A percentile compares a stretch with the other conserved stretches of the same genome.
Conservation (phyloP, 2,797 vertebrate genomes). For the Garrulus glandarius region DNA sequence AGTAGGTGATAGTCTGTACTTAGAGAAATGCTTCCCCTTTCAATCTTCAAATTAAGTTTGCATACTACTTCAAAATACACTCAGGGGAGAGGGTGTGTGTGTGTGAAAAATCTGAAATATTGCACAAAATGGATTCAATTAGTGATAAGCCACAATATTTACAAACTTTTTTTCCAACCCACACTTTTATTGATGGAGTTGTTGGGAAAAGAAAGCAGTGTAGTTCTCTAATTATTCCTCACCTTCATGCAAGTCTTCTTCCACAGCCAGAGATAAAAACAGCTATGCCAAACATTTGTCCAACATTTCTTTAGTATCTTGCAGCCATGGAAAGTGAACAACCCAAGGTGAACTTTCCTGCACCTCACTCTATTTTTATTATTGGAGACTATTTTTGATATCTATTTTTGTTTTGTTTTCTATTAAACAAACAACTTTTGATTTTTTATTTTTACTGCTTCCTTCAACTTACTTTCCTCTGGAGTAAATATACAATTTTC, state of each 20-base stretch:
- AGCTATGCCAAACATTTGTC: not conserved
- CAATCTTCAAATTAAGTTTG: not conserved
- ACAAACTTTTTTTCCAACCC: not conserved
- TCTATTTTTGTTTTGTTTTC: not conserved
- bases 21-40: not conserved
- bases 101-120: not conserved
- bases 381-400: not conserved
- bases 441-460: not conserved
- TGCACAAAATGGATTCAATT: not conserved
- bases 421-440: not conserved
- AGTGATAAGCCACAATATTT: not conserved
- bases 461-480: not conserved
- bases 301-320: not conserved
- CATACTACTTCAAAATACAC: not conserved
- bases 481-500: not conserved
- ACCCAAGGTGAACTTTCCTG: not conserved
- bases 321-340: not conserved
- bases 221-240: not conserved
- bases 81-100: accelerated
- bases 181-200: not conserved
- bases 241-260: not conserved
- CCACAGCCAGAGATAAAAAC: not conserved
- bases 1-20: not conserved
- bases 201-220: not conserved
- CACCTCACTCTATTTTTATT: not conserved